phyloP scores from a whole-genome alignment of 2,888 invertebrate genomes.

The Didymodactylos carnosus region DNA sequence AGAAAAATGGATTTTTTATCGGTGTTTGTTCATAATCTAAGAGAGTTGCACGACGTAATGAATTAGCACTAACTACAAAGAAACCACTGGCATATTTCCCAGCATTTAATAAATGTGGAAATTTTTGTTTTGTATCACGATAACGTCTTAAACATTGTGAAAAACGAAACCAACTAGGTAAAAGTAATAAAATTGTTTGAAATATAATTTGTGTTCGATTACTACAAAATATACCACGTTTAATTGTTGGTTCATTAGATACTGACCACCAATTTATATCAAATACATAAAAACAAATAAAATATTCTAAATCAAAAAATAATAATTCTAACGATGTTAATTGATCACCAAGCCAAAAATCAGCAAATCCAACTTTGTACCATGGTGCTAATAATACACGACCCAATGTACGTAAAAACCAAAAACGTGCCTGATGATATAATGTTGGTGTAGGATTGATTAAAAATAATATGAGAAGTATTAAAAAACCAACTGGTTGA shows the following conservation, averaged over 20 bases:
- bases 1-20: constrained; percentile 11
- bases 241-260: not conserved
- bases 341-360: constrained; percentile 97
- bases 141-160: constrained; percentile 44
- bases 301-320: constrained; percentile 76
- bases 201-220: not conserved
- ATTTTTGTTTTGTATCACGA: constrained; percentile 8
- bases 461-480: constrained; percentile 58
- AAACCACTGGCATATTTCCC: constrained; percentile 82
- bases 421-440: constrained; percentile 74
- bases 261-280: constrained; percentile 32
- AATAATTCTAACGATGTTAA: constrained; percentile 73
- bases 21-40: not conserved
- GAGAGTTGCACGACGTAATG: not conserved
- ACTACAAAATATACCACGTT: not conserved
- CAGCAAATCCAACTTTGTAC: constrained; percentile 41
- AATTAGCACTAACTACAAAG: constrained; percentile 35
- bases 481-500: constrained; percentile 60
- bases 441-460: constrained; percentile 78
- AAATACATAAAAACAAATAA: constrained; percentile 59
- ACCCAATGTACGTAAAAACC: constrained; percentile 53
- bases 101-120: constrained; percentile 56
- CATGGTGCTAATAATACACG: constrained; percentile 14
- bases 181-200: constrained; percentile 3
- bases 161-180: constrained; percentile 93